Evolutionary conservation across 53 echinoderm and acorn worm genomes (phyloP), one percentile per base, ranked within the genome.

Genomic region (Arbacia lixula): DNA sequence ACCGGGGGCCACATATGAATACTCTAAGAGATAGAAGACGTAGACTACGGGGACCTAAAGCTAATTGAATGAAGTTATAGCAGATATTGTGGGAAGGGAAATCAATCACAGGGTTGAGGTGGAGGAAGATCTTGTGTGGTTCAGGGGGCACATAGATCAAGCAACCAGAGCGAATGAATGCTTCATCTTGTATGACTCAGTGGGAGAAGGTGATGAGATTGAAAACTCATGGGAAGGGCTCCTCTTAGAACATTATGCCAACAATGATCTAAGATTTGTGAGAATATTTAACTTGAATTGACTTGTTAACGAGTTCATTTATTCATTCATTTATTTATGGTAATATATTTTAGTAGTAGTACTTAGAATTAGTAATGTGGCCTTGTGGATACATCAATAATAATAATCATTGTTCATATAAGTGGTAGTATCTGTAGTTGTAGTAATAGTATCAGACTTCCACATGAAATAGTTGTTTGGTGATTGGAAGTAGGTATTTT

Each of bases 11-110:
- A 43, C 58, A 3, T 79, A 50, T 68, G 60, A 86, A 21, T 90
- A 69, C 16, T 71, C 85, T 0, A 85, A 30, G 24, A 26, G 40
- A 80, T 60, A 90, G 69, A 85, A 2, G 78, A 89, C 34, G 38
- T 85, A 30, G 40, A 76, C 0, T 77, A 68, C 56, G 77, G 85
- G 25, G 85, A 89, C 62, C 43, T 72, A 79, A 66, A 81, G 31
- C 53, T 71, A 24, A 53, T 71, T 12, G 78, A 72, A 81, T 66
- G 88, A 49, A 35, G n/a, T 8, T 20, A 53, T 60, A 14, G 66
- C 56, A 39, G 85, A 75, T 11, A 80, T 54, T 46, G 37, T 85
- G 29, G 85, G 72, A 6, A 67, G 50, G 52, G 40, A 81, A 42
- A 85, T 84, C 26, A 71, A 55, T 16, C 75, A 84, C 17, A 53